Percentiles rank a stretch among this genome's conserved stretches.
These are phyloP conservation scores for Globodera ellingtonae DNA, from an alignment of 1,140 invertebrate species.

Conservation along the genomic window DNA sequence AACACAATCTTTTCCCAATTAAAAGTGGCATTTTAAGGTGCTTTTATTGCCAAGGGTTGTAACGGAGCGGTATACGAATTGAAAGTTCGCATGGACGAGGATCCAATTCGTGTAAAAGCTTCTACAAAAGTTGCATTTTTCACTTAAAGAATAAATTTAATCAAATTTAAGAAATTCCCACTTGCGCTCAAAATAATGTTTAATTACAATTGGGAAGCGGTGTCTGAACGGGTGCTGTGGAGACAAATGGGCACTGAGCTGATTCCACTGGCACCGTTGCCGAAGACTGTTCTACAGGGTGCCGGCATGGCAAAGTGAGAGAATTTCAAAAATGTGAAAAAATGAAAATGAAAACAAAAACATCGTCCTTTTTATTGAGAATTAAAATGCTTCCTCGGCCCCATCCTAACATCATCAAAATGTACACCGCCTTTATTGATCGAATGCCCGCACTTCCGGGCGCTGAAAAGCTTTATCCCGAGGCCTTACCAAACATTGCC, in stretches of 20 bases:
- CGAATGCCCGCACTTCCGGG: constrained; percentile 37
- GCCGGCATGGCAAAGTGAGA: constrained; percentile 36
- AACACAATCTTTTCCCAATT: background rate
- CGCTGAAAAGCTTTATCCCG: constrained; percentile 43
- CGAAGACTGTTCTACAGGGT: constrained; percentile 31
- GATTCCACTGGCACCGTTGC: constrained; percentile 39
- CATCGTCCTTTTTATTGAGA: constrained; percentile 27
- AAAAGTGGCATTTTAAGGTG: constrained; percentile 11
- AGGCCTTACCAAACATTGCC: constrained; percentile 45
- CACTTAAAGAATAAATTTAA: background rate
- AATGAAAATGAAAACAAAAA: background rate
- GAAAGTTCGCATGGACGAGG: constrained; percentile 11
- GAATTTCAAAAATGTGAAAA: background rate
- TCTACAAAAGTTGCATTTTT: background rate
- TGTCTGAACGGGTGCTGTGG: constrained; percentile 39
- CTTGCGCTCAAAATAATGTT: constrained; percentile 54
- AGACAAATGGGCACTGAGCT: constrained; percentile 46
- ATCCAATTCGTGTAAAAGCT: background rate
- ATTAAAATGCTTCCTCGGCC: constrained; percentile 33
- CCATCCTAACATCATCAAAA: constrained; percentile 52
- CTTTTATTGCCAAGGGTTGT: constrained; percentile 33
- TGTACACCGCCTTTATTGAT: constrained; percentile 52
- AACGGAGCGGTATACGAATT: constrained; percentile 32
- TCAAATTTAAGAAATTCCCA: constrained; percentile 38
- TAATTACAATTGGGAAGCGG: constrained; percentile 43